Base-by-base conservation (phyloP, 2,888 invertebrate species). In the Villa cingulata region DNA sequence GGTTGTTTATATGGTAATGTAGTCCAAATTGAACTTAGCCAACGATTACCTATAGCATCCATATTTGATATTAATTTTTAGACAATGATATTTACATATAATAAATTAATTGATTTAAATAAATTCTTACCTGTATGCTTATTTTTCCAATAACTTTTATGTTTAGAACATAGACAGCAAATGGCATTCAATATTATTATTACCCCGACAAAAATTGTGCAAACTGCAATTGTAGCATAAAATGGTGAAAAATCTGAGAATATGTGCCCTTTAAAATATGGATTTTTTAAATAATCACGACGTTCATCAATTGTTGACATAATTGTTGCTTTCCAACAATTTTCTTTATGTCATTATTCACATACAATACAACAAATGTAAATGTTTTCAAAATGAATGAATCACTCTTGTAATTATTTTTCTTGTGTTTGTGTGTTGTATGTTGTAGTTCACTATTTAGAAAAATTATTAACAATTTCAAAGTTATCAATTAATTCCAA, bases 11-110 rank as follows among this genome's bases (percentile, higher is more conserved):
- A 83, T 0, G 89, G 88, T 6, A 86, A 83, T 36, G 83, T 75
- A 2, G 87, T 83, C 86, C 86, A 90, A 63, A 90, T 73, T 2
- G 88, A 83, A 17, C 85, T 78, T 50, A 89, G 70, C 85, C 85
- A 88, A 59, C 86, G 83, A 64, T 86, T 89, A 43, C 87, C 88
- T 83, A 62, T 29, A 63, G 61, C 37, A 29, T n/a, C 12, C 15
- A 38, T 15, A 37, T 29, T 20, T 14, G 23, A 37, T 17, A 5
- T 45, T 29, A 45, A 45, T 12, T 23, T 23, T 12, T 9, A 14
- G 3, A 6, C 16, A 20, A 14, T 23, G 7, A 23, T 7, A 23
- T 7, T 23, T 23, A 23, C 23, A 23, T 40, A 43, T 19, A 12
- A 29, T 9, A 29, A 29, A 29, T 29, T n/a, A n/a, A n/a, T n/a